Evolutionary conservation across 2,888 invertebrate species (phyloP), one percentile per base, ranked within the genome.

Genomic region (Drosophila mimetica): DNA sequence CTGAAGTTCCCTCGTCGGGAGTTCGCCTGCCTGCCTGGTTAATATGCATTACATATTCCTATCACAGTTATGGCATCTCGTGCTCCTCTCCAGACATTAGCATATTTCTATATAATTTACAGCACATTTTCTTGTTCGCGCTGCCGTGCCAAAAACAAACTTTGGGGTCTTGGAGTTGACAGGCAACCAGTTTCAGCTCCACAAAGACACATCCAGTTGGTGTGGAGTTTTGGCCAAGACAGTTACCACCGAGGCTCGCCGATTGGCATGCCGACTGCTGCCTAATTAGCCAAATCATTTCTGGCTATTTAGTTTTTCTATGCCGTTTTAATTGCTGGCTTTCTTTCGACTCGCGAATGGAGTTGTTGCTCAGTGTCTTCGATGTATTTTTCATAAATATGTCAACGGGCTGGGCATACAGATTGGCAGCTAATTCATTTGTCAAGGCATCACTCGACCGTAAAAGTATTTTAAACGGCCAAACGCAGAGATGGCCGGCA

Each of bases 221-320:
- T 57, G 57, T 73, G 55, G 65, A 77, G 66, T 80, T 63, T 70
- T 63, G 59, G 42, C 42, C 57, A 57, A 25, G 41, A 54, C 55
- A 42, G 41, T 55, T 54, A 20, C 11, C 30, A 20, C 11, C 30
- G 30, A 61, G 44, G 36, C 67, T 54, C 18, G 64, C 18, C 52
- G 61, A 76, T 61, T 61, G 76, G 67, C 77, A 74, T 51, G 53
- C 66, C 36, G 39, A 25, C 77, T 55, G 44, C 57, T 75, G 66
- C 47, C 87, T 87, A 81, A 82, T 82, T 87, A 82, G 78, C 87
- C 82, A 85, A 82, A 87, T 82, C 77, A 82, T 69, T 67, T 67
- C 60, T 48, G 52, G 64, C 50, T 30, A 53, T 76, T 65, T 67
- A 46, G 61, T 61, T 76, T 63, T 59, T 34, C 47, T 48, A 46